phyloP scores from a whole-genome alignment of 2,888 invertebrate genomes.

The Drosophila nr. fundita region DNA sequence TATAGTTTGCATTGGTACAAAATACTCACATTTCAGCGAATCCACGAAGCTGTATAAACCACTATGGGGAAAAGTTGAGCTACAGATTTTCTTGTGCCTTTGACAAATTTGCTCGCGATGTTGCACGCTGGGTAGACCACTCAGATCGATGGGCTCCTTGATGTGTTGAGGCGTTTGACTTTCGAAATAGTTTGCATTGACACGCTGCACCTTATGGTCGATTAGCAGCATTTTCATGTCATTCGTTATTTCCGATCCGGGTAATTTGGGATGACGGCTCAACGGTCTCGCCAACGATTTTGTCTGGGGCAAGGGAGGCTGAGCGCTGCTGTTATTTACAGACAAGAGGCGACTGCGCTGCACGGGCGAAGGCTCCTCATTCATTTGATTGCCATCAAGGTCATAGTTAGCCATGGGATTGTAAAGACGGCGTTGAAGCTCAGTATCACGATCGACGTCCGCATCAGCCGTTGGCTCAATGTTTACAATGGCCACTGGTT shows the following conservation, averaged over 20 bases:
- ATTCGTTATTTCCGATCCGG: constrained; percentile 18
- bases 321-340: neutral
- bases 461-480: constrained; percentile 28
- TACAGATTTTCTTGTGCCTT: constrained; percentile 38
- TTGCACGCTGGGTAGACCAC: constrained; percentile 41
- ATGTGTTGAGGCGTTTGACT: constrained; percentile 45
- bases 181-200: constrained; percentile 50
- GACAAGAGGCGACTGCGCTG: constrained; percentile 10
- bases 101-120: constrained; percentile 42
- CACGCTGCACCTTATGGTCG: constrained; percentile 41
- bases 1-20: neutral
- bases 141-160: constrained; percentile 61
- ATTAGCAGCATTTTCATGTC: constrained; percentile 41
- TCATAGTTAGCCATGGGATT: constrained; percentile 53
- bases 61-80: constrained; percentile 26
- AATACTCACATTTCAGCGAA: constrained; percentile 54
- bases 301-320: neutral
- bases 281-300: neutral
- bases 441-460: constrained; percentile 43
- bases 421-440: constrained; percentile 57
- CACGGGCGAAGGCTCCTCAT: neutral
- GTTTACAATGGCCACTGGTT: constrained; percentile 40
- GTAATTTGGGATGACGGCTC: neutral
- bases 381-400: constrained; percentile 13
- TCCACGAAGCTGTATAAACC: constrained; percentile 56